A percentile compares a stretch with the other conserved stretches of the same genome.
Evolutionary conservation across 2,797 vertebrate species (phyloP).

Genomic region (Ceyx erithaca): DNA sequence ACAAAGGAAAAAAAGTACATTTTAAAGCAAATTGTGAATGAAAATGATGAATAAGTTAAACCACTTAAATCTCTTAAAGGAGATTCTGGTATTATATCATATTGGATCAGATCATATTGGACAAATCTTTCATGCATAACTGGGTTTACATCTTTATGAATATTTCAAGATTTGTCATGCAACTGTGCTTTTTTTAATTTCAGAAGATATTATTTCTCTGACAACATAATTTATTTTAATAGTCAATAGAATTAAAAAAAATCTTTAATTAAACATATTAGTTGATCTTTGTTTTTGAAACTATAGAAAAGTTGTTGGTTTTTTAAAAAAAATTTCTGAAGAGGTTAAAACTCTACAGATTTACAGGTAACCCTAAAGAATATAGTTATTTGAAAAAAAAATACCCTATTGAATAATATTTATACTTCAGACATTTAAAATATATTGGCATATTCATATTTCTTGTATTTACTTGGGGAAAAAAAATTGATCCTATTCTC

Average conservation of each 20-base stretch:
- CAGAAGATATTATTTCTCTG: neutral
- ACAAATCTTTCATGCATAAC: neutral
- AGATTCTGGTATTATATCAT: neutral
- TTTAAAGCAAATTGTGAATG: neutral
- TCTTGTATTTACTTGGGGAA: neutral
- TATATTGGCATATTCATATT: neutral
- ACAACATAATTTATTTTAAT: neutral
- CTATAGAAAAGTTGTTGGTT: neutral
- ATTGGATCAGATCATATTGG: neutral
- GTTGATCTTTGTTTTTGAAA: neutral
- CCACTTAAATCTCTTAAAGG: constrained; percentile 20
- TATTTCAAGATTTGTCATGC: neutral
- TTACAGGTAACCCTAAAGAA: neutral
- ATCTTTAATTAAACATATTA: neutral
- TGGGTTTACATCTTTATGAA: neutral
- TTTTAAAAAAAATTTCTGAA: neutral
- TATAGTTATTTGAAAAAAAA: neutral
- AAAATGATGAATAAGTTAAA: constrained; percentile 40
- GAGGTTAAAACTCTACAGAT: neutral
- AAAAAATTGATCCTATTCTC: neutral
- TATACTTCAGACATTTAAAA: neutral
- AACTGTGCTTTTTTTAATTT: constrained; percentile 5
- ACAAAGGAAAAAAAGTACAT: neutral
- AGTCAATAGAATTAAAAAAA: neutral
- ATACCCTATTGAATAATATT: neutral